Percentiles rank a stretch among this genome's conserved stretches.
Conservation (phyloP, 2,113 vertebrate genomes). For the Ictidomys tridecemlineatus region DNA sequence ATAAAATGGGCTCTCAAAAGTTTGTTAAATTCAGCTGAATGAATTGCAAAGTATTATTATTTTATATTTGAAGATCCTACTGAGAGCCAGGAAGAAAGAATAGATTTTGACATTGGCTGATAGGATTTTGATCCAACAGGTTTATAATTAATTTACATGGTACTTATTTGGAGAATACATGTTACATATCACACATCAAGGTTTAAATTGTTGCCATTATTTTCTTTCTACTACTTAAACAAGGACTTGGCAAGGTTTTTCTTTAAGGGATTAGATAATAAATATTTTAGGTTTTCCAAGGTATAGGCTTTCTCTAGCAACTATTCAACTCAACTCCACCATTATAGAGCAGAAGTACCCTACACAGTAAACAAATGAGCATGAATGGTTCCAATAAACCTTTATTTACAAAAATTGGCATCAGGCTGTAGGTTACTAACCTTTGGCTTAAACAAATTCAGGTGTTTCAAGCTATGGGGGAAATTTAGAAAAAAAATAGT, state of each 20-base stretch:
- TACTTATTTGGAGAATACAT: not conserved
- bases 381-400: not conserved
- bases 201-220: constrained; percentile 36
- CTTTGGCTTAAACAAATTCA: not conserved
- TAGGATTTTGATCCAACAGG: not conserved
- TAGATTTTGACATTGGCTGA: not conserved
- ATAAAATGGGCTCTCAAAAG: constrained; percentile 52
- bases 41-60: not conserved
- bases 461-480: not conserved
- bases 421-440: not conserved
- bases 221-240: constrained; percentile 14
- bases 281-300: not conserved
- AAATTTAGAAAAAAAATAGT: not conserved
- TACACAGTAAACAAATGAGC: not conserved
- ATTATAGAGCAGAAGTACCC: not conserved
- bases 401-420: not conserved
- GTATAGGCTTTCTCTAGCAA: not conserved
- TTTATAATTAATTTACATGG: constrained; percentile 57
- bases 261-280: not conserved
- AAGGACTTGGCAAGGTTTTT: not conserved
- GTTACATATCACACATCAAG: not conserved
- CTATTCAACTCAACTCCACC: not conserved
- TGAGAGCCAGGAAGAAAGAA: not conserved
- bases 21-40: constrained; percentile 51
- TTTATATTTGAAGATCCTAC: constrained; percentile 38